Evolutionary conservation across 2,888 invertebrate species (phyloP), one percentile per base, ranked within the genome.

Genomic region (Agrypnus murinus): DNA sequence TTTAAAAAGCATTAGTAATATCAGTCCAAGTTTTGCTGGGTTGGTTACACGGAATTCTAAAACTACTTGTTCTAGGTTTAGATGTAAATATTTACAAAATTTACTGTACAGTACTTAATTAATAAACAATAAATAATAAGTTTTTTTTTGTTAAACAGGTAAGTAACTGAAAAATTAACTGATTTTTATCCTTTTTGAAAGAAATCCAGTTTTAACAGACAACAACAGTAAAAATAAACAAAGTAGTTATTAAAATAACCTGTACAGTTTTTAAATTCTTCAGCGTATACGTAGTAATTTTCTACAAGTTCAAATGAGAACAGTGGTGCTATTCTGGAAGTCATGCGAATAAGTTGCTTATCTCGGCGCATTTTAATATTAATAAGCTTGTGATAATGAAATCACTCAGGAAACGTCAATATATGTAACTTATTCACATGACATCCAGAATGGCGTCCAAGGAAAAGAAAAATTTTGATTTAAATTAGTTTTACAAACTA

Each of bases 11-110:
- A 77, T 80, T 81, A 81, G 68, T 71, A 74, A 74, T 76, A 82
- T 83, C 83, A 83, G 83, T 83, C 83, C 72, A 81, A 83, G 79
- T 78, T 80, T 79, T 81, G 81, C 82, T 81, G 77, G 80, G 80
- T 80, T 81, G 80, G 80, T 80, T 81, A 81, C 75, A 78, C 72
- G 67, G 70, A 71, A 58, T 62, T 67, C 75, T 74, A 75, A 75
- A 67, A 65, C 74, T 75, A 74, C 46, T 60, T 58, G 70, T 72
- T 72, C 73, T 74, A 77, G 74, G 68, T 72, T 71, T 73, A 74
- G 72, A 74, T 69, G 71, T 71, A 72, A 65, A 72, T 78, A 78
- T 77, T 74, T 77, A 77, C 77, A 79, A 72, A 67, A 38, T 75
- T n/a, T 74, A 70, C 74, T 79, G 77, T 77, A 78, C 78, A 79